Evolutionary conservation across 2,113 vertebrate species (phyloP), one percentile per base, ranked within the genome.

Genomic region (Sprattus sprattus): DNA sequence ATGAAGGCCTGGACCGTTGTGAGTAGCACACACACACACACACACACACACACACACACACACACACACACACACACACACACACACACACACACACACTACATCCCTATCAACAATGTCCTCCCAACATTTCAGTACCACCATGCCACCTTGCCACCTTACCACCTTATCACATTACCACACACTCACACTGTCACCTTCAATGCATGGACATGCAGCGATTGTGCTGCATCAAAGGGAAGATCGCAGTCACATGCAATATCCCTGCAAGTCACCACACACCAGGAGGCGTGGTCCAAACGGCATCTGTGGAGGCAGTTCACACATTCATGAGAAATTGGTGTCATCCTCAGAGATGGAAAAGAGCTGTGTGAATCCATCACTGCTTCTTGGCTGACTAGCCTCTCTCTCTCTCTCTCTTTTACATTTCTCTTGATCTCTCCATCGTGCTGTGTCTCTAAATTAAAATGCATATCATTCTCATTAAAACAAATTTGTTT

Each of bases 1-100:
- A 97, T 84, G 96, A 96, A 86, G 91, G 94, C 80, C 88, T 93
- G 91, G 93, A 93, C 60, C 92, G 87, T 1, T 95, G 95, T 96
- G 90, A 96, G 96, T 96, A 94, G 90, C 92, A 39, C 57, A n/a
- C 46, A 44, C 4, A 47, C 71, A 64, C 32, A 52, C n/a, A 22
- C 71, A 52, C 52, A 50, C 4, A 10, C 83, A 18, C 44, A 71
- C 52, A 71, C n/a, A 4, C 67, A 39, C 25, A 39, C 67, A 39
- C 11, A 32, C 67, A 75, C 16, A 45, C 44, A 25, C 11, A 9
- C 25, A 28, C 25, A 25, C 1, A 25, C 2, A 32, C n/a, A 71
- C 64, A 28, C 64, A 64, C 20, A 25, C 60, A 16, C 28, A 75
- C 10, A 22, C 9, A 15, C 28, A 75, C 28, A 75, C 13, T 39